These are phyloP conservation scores for Pseudopodoces humilis DNA, from an alignment of 2,113 vertebrate species.

Conservation along the genomic window DNA sequence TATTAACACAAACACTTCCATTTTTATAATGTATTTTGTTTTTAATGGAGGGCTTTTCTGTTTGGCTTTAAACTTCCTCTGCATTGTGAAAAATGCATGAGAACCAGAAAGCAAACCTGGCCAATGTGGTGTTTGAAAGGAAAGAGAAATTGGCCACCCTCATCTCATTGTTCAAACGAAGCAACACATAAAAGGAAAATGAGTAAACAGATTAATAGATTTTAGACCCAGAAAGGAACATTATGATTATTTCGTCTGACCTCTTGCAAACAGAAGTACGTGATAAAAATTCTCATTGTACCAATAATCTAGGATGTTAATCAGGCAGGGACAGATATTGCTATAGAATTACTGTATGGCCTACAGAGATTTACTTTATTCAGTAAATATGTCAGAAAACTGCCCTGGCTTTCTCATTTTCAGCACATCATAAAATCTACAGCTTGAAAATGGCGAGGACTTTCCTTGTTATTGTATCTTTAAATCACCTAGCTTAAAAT, in stretches of 20 bases:
- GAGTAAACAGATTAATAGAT: conserved; percentile 35
- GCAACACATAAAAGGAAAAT: not conserved
- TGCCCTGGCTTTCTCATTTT: not conserved
- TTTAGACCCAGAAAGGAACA: conserved; percentile 24
- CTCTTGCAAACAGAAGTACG: not conserved
- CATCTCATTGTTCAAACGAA: not conserved
- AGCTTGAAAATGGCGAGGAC: not conserved
- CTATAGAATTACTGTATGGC: not conserved
- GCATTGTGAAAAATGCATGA: conserved; percentile 36
- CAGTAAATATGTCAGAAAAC: not conserved
- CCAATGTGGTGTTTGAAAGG: not conserved
- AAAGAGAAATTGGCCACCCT: not conserved
- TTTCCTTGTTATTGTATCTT: not conserved
- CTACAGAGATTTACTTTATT: not conserved
- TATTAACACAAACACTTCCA: not conserved
- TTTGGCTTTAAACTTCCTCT: conserved; percentile 45
- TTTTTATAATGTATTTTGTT: not conserved
- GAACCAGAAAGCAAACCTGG: conserved; percentile 8
- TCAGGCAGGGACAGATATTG: conserved; percentile 10
- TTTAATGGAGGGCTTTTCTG: not conserved
- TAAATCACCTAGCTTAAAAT: conserved; percentile 16
- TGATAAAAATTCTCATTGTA: conserved; percentile 12
- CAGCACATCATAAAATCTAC: not conserved
- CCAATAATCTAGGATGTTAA: conserved; percentile 19
- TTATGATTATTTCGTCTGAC: not conserved